A percentile compares a stretch with the other conserved stretches of the same genome.
phyloP scores from a whole-genome alignment of 2,797 vertebrate species.

The Tachyglossus aculeatus region DNA sequence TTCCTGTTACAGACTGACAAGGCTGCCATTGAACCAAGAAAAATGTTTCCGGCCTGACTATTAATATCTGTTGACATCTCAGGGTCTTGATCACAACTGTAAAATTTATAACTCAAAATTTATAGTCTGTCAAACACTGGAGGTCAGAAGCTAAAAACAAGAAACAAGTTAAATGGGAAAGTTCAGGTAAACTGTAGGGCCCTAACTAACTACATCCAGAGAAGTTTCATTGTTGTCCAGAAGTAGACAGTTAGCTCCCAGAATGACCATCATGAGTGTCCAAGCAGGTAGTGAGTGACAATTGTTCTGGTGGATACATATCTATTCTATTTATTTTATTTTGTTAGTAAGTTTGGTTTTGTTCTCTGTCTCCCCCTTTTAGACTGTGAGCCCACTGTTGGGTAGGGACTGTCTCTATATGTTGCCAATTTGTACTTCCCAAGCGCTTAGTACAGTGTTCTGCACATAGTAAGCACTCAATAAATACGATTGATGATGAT shows the following conservation, averaged over 20 bases:
- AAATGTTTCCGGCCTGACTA: constrained; percentile 52
- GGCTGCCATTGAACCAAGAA: constrained; percentile 48
- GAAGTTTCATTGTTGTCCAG: not conserved
- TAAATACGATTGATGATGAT: no score
- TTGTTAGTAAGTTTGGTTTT: no score
- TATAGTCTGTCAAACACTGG: constrained; percentile 56
- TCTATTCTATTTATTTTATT: no score
- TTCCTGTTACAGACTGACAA: constrained; percentile 41
- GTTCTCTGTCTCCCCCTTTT: no score
- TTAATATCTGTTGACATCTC: constrained; percentile 55
- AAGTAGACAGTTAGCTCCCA: not conserved
- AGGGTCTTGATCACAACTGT: constrained; percentile 32
- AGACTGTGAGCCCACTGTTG: no score
- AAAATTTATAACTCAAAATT: constrained; percentile 57
- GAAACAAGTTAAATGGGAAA: constrained; percentile 31
- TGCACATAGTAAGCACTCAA: no score
- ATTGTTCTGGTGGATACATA: no score
- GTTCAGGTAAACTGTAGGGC: not conserved
- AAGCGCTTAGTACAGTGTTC: no score
- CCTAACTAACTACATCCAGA: not conserved
- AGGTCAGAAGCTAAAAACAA: constrained; percentile 45
- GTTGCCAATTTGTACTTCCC: no score
- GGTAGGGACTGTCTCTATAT: no score
- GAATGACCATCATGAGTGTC: not conserved
- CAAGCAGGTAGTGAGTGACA: no score